Evolutionary conservation across 1,140 invertebrate species (phyloP), one percentile per base, ranked within the genome.

Genomic region (Augochlora pura): DNA sequence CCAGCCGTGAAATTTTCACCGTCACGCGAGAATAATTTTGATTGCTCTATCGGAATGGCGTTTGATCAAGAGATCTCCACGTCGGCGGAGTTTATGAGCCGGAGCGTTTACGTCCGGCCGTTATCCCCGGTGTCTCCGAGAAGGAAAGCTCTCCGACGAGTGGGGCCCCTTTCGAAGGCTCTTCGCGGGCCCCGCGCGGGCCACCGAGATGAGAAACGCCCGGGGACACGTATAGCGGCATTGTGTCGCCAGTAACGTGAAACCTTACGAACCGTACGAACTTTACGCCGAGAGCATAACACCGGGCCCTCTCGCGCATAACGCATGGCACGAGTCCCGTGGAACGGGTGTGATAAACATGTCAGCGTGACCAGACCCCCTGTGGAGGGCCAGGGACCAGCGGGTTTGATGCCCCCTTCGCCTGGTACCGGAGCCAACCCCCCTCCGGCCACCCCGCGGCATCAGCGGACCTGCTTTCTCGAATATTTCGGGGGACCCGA

Each of bases 301-400:
- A 80, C 81, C 72, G 80, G n/a, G 27, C 14, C 5, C 54, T 27
- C 14, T 6, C 54, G 74, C 85, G 84, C 73, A 86, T 86, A 87
- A 87, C 85, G 82, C 86, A 87, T 83, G 84, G 83, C 84, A 86
- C 84, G 83, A 86, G 84, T 82, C 83, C 39, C 42, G 59, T n/a
- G 64, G 71, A 86, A 86, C 86, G 86, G 83, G 84, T 74, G 86
- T 87, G 86, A 87, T 87, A 87, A 87, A 87, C 86, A 87, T 87
- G 86, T 87, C 86, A 86, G 82, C 84, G 78, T 87, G 86, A 86
- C 85, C 78, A 85, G 86, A 86, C 86, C 86, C 86, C 86, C 86
- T 87, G 86, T 75, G 79, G 84, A 67, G 84, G 77, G 21, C 74
- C 80, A 76, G 78, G 60, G 66, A 57, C 82, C 66, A 73, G 82